Base-by-base conservation (phyloP, 2,888 invertebrate species). In the Desoria tigrina region DNA sequence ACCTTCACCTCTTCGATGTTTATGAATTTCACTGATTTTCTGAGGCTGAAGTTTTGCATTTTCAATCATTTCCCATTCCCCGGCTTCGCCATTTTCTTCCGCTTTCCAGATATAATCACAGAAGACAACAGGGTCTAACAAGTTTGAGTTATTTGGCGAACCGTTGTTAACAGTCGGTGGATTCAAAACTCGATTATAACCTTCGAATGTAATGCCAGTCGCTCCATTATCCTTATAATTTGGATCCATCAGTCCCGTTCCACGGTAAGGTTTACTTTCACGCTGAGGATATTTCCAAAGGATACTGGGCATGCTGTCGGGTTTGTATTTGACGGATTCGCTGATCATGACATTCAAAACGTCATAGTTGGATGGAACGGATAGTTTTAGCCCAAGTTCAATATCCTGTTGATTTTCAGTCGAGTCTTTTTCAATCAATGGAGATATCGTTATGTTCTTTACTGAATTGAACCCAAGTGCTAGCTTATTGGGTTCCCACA, bases 11-110 rank as follows among this genome's bases (percentile, higher is more conserved):
- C 39, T 18, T 14, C 57, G n/a, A n/a, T 42, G 39, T 11, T 39
- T 32, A 18, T 57, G 39, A 23, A 42, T 42, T 21, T 42, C 3
- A 4, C 23, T 42, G 18, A 57, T 4, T 42, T 2, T 21, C 6
- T 57, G 21, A n/a, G 57, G 57, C 37, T 37, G 7, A 11, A 39
- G 16, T 18, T 37, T 24, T 18, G 21, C 4, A n/a, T 28, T 55
- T 24, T 37, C 57, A 39, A 42, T 57, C 23, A 9, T 37, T 6
- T 21, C 42, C 57, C 57, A 57, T 9, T 57, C 57, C 6, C 51
- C 26, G 24, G 7, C 21, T 9, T 51, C 7, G 6, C 51, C 26
- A 24, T 51, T 16, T 24, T 51, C 26, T 6, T 3, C 4, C 6
- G n/a, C 6, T 16, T 45, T 45, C 45, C 45, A 45, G 16, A 45